These are phyloP conservation scores for Toxostoma redivivum DNA, from an alignment of 2,113 vertebrate species.

Conservation along the genomic window DNA sequence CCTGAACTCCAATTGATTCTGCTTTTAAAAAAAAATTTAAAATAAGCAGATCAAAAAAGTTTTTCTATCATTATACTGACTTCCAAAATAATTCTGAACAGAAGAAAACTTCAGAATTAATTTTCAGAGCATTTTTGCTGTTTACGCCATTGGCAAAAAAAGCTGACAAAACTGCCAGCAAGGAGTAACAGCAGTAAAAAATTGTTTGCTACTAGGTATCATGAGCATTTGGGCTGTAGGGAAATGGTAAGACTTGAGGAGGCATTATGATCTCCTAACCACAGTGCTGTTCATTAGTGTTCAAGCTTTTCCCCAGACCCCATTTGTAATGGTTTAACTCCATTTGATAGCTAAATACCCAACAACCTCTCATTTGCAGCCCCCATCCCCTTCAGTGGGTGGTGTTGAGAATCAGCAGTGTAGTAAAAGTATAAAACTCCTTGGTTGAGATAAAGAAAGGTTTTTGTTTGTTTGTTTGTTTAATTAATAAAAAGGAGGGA, in stretches of 20 bases:
- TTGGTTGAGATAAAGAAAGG: background rate
- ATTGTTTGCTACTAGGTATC: background rate
- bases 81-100: background rate
- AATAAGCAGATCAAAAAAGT: background rate
- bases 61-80: background rate
- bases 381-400: too few species aligned
- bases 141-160: background rate
- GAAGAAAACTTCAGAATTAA: background rate
- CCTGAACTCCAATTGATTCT: background rate
- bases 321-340: background rate
- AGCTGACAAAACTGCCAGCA: background rate
- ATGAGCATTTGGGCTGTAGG: background rate
- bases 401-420: background rate
- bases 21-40: background rate
- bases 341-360: background rate
- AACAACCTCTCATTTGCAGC: background rate
- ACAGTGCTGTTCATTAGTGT: background rate
- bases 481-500: too few species aligned
- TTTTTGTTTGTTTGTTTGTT: too few species aligned
- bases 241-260: background rate
- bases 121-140: background rate
- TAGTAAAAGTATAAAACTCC: background rate
- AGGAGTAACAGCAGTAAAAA: background rate
- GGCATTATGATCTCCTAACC: background rate
- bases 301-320: background rate